Percentiles rank a stretch among this genome's conserved stretches.
These are phyloP conservation scores for Coranthus polyacanthus DNA, from an alignment of 2,797 vertebrate genomes.

Conservation along the genomic window DNA sequence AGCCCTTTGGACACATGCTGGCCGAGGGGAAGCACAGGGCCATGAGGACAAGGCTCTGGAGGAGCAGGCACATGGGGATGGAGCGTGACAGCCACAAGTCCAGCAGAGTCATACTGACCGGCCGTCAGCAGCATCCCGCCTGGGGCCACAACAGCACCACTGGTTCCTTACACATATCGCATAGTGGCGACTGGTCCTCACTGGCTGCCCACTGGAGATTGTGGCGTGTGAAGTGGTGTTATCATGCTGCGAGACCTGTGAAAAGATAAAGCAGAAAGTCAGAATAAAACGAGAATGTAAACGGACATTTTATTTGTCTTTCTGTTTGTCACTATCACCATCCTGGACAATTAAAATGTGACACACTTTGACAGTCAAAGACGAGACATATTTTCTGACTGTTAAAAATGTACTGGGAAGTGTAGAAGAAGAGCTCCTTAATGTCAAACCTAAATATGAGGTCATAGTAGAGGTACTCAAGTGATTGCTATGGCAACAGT, in stretches of 20 bases:
- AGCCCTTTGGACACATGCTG: constrained; percentile 98
- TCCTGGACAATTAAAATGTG: too few relatives aligned
- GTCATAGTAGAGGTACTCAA: too few relatives aligned
- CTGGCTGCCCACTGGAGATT: constrained; percentile 50
- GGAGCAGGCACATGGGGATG: constrained; percentile 98
- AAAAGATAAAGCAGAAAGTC: constrained; percentile 57
- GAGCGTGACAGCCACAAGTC: constrained; percentile 98
- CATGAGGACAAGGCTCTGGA: constrained; percentile 99
- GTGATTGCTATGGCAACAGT: too few relatives aligned
- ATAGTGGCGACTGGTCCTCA: constrained; percentile 71
- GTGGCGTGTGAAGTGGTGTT: constrained; percentile 44
- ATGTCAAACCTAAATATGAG: too few relatives aligned
- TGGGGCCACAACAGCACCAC: constrained; percentile 84
- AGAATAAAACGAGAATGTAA: constrained; percentile 6
- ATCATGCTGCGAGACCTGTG: constrained; percentile 81
- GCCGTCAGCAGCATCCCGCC: constrained; percentile 93
- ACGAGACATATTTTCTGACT: too few relatives aligned
- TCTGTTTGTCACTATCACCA: background rate
- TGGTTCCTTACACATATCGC: constrained; percentile 73
- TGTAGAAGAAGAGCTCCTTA: too few relatives aligned
- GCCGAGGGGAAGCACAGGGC: constrained; percentile 98
- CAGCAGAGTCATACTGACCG: constrained; percentile 96
- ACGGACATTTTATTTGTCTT: constrained; percentile 1
- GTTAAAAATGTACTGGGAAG: too few relatives aligned
- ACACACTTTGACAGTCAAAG: too few relatives aligned